A percentile compares a stretch with the other conserved stretches of the same genome.
Evolutionary conservation across 2,888 invertebrate species (phyloP).

Genomic region (Calliopum simillimum): DNA sequence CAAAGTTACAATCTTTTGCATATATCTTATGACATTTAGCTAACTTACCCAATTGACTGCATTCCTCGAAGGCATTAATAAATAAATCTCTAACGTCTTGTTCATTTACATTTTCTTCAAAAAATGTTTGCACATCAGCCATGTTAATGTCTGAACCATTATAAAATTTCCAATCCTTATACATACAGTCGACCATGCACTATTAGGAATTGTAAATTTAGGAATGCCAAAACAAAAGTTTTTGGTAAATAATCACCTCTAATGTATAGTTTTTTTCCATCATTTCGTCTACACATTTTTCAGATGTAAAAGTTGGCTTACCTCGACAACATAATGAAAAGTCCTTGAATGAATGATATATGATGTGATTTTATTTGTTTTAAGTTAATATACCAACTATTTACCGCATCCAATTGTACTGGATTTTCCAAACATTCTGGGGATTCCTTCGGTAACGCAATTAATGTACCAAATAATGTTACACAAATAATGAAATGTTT

Average conservation of each 20-base stretch:
- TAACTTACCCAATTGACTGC: conserved; percentile 42
- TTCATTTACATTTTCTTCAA: conserved; percentile 35
- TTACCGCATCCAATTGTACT: not conserved
- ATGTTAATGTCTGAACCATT: conserved; percentile 40
- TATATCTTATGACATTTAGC: conserved; percentile 5
- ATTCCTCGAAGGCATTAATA: conserved; percentile 38
- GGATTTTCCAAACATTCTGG: not conserved
- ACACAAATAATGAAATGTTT: too few relatives aligned
- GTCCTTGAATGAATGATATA: conserved; percentile 10
- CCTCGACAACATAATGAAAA: conserved; percentile 41
- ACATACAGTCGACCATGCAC: conserved; percentile 46
- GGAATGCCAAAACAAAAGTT: not conserved
- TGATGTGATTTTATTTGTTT: not conserved
- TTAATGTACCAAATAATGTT: too few relatives aligned
- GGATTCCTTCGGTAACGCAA: not conserved
- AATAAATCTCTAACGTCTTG: conserved; percentile 34
- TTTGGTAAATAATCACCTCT: conserved; percentile 36
- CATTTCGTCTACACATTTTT: conserved; percentile 37
- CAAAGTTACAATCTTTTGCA: too few relatives aligned
- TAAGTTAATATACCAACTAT: not conserved
- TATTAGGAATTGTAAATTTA: not conserved
- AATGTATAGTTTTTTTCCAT: conserved; percentile 35
- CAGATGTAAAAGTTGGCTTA: conserved; percentile 41
- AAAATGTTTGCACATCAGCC: conserved; percentile 34
- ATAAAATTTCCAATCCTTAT: conserved; percentile 40